Conservation (phyloP, 2,888 invertebrate genomes). For the Hyppa rectilinea region DNA sequence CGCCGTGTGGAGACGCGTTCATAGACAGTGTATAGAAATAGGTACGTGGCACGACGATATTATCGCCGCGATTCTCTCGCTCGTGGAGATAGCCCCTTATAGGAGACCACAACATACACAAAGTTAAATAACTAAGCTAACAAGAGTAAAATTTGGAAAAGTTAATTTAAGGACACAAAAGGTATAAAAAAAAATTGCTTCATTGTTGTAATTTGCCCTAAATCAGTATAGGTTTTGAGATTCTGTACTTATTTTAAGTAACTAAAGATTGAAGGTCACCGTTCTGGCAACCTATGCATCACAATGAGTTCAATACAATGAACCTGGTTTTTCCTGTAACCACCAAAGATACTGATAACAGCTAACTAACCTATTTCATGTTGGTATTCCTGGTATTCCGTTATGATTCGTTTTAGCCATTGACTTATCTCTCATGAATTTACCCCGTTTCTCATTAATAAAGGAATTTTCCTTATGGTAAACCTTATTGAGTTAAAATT, state of each 20-base stretch:
- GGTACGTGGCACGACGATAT: too few species aligned
- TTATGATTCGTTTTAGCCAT: background rate
- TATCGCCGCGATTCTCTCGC: too few species aligned
- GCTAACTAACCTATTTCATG: background rate
- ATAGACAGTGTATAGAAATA: too few species aligned
- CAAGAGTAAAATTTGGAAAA: too few species aligned
- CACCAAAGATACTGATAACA: background rate
- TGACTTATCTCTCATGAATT: background rate
- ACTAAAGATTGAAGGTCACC: background rate
- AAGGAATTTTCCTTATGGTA: background rate
- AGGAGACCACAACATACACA: too few species aligned
- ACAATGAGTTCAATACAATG: background rate
- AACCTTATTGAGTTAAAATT: background rate
- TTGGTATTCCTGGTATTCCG: background rate
- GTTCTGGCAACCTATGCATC: background rate
- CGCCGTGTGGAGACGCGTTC: too few species aligned
- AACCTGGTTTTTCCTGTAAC: conserved; percentile 2
- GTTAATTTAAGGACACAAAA: too few species aligned
- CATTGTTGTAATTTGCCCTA: too few species aligned
- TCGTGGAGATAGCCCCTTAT: too few species aligned
- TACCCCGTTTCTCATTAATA: background rate
- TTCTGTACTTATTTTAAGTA: background rate
- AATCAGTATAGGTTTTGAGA: too few species aligned
- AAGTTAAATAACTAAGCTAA: too few species aligned
- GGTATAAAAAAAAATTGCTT: too few species aligned